Base-by-base conservation (phyloP, 1,140 invertebrate species). In the Drosophila ercepeae region DNA sequence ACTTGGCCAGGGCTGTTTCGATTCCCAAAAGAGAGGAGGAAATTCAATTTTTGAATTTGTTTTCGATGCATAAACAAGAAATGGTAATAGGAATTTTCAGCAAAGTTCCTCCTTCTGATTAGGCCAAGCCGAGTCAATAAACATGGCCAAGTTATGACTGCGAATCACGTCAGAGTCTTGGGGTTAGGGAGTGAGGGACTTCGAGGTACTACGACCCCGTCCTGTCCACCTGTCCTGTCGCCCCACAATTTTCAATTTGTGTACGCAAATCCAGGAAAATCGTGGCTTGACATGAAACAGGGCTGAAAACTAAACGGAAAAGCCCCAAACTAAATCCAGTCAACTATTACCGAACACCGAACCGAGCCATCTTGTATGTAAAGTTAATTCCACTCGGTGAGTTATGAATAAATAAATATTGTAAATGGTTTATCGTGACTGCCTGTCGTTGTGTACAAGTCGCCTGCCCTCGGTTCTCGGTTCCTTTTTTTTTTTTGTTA, bases 381-480 rank as follows among this genome's bases (percentile, higher is more conserved):
- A 71, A 72, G 55, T 48, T 65, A 74, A 74, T 73, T 65, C 70
- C 52, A 65, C 48, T 74, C 41, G 72, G 41, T 9, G 71, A 86
- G 77, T 81, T 84, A 84, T 84, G 81, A 84, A 84, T 84, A 84
- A 84, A 84, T 84, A 84, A 84, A 84, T 88, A 84, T 84, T 81
- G 63, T 73, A 84, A 86, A 81, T 88, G 77, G 76, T 34, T 81
- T 81, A 84, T 86, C 81, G 81, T 84, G 81, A 86, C 81, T 84
- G 76, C 42, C 76, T 86, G 76, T 81, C 79, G 73, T 84, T 84
- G 64, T 54, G 46, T 27, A 57, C 29, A 29, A 58, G 14, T 32
- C n/a, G 48, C 29, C 45, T 41, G 14, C 49, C 11, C 50, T 5
- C 13, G 6, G 29, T 32, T 32, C 29, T 32, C 5, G 21, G 5